phyloP scores from a whole-genome alignment of 2,797 vertebrate genomes.

The Pseudochromis fuscus region DNA sequence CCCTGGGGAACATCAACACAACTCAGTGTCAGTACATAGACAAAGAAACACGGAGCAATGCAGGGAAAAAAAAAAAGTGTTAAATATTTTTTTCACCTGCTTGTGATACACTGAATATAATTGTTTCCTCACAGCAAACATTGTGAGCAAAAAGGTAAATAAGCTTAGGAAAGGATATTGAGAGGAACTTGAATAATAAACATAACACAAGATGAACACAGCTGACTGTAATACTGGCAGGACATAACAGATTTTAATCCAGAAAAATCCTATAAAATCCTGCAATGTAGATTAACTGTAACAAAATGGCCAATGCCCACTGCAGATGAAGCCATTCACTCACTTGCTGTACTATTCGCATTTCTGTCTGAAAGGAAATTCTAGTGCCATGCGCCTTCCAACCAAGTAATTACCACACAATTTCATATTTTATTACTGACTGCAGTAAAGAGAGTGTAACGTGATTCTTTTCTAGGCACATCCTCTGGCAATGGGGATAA shows the following conservation, averaged over 20 bases:
- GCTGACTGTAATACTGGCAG: slow-evolving; percentile 5
- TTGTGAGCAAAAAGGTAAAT: slow-evolving; percentile 3
- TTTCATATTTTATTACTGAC: slow-evolving; percentile 36
- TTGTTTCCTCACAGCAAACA: background rate
- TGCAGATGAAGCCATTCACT: slow-evolving; percentile 24
- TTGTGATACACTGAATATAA: background rate
- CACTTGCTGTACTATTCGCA: slow-evolving; percentile 19
- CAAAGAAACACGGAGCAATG: background rate
- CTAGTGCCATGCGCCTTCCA: slow-evolving; percentile 20
- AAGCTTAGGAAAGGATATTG: slow-evolving; percentile 1
- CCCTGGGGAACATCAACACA: slow-evolving; percentile 20
- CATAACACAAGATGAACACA: background rate
- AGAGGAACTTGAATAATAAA: background rate
- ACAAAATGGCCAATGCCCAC: slow-evolving; percentile 34
- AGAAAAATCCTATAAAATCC: slow-evolving; percentile 21
- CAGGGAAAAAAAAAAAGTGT: background rate
- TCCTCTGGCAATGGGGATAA: slow-evolving; percentile 1
- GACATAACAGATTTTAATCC: slow-evolving; percentile 8
- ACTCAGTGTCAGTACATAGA: background rate
- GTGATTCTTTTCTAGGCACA: slow-evolving; percentile 9
- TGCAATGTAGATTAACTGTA: slow-evolving; percentile 5
- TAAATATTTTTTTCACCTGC: background rate
- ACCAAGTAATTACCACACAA: slow-evolving; percentile 45
- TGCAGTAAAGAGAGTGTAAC: slow-evolving; percentile 17
- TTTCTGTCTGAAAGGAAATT: slow-evolving; percentile 24